Percentiles rank a stretch among this genome's conserved stretches.
phyloP scores from a whole-genome alignment of 2,888 invertebrate species.

The Myopa tessellatipennis region DNA sequence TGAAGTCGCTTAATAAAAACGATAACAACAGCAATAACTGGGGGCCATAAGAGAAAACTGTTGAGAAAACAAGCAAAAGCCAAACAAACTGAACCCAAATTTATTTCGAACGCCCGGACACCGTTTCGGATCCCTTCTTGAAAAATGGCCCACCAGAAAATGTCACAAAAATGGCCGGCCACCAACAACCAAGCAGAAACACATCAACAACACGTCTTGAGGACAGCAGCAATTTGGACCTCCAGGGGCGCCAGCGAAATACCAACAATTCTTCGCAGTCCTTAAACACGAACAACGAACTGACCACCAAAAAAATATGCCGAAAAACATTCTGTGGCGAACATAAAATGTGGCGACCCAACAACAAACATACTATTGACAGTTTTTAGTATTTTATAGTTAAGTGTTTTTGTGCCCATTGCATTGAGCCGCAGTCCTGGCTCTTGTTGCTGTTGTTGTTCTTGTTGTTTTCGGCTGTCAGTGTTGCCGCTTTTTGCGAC shows the following conservation, averaged over 20 bases:
- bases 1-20: constrained; percentile 42
- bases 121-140: background rate
- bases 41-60: background rate
- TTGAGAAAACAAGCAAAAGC: background rate
- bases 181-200: background rate
- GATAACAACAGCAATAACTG: constrained; percentile 3
- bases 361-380: constrained; percentile 4
- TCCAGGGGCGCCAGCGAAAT: constrained; percentile 45
- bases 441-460: no score
- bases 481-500: background rate
- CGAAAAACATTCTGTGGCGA: background rate
- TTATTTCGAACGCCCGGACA: background rate
- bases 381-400: background rate
- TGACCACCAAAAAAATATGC: no score
- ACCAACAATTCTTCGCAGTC: constrained; percentile 32
- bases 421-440: no score
- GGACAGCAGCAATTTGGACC: constrained; percentile 41
- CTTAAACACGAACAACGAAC: background rate
- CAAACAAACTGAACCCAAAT: constrained; percentile 6
- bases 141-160: constrained; percentile 4
- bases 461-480: background rate
- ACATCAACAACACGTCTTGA: constrained; percentile 9
- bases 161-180: constrained; percentile 3
- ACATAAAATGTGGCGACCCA: background rate
- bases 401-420: no score